Evolutionary conservation across 2,888 invertebrate genomes (phyloP), one percentile per base, ranked within the genome.

Genomic region (Thysanoteuthis rhombus): DNA sequence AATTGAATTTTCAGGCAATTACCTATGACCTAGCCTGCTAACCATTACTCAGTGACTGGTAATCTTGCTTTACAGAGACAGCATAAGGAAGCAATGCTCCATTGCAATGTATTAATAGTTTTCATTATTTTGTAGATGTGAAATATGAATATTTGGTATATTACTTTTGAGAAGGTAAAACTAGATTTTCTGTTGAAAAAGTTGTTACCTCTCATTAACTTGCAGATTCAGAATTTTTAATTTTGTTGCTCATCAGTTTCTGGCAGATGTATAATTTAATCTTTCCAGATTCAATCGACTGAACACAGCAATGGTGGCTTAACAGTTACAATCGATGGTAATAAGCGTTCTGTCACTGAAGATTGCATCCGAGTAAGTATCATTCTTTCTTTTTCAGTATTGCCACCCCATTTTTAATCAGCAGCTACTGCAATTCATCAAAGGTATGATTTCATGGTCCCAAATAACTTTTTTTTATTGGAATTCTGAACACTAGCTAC

Each of bases 231-330:
- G 19, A 19, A 75, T 5, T 32, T 75, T 75, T 52, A 16, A n/a
- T n/a, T 52, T 52, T 52, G 52, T 52, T 3, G 6, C 52, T 5
- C 75, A 32, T 25, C 58, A 25, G 28, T 75, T 36, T 75, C 4
- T 75, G n/a, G n/a, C 75, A 75, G 12, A 75, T 36, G 10, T 32
- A 22, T 92, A 10, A n/a, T 92, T 40, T 42, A 45, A 36, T 42
- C 45, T 92, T 92, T 45, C 38, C 45, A 92, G 92, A 92, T 92
- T n/a, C 42, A 92, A 92, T 92, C 92, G 4, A 42, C 92, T 32
- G 92, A 92, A 92, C 92, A 92, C 42, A 93, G 58, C 32, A 93
- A 93, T 93, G 93, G 93, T 93, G 93, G 93, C 39, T 39, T 93
- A 39, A 93, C 93, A 39, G 93, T 93, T 28, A 93, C 58, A 36